Percentiles rank a stretch among this genome's conserved stretches.
phyloP scores from a whole-genome alignment of 2,888 invertebrate species.

The Drosophila bunnanda region DNA sequence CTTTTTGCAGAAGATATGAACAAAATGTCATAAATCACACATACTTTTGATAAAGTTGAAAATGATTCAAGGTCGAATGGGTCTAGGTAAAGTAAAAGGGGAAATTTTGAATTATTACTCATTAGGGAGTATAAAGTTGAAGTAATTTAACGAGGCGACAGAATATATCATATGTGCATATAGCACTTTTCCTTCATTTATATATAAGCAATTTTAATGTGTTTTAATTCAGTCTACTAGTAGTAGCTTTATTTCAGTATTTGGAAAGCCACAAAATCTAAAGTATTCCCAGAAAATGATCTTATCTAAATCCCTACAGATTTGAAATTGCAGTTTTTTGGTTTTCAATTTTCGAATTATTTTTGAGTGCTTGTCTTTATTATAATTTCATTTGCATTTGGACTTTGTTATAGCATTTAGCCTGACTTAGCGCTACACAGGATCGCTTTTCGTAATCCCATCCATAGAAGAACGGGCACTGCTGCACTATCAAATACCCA shows the following conservation, averaged over 20 bases:
- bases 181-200: not conserved
- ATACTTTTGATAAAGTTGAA: constrained; percentile 18
- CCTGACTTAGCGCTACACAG: constrained; percentile 66
- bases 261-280: not conserved
- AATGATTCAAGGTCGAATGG: constrained; percentile 16
- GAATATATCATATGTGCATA: no score
- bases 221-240: not conserved
- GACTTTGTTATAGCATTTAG: constrained; percentile 62
- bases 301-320: not conserved
- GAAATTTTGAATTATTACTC: not conserved
- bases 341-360: not conserved
- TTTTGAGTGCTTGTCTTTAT: not conserved
- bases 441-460: constrained; percentile 79
- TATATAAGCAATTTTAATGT: not conserved
- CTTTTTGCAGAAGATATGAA: constrained; percentile 25
- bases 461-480: constrained; percentile 81
- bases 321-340: not conserved
- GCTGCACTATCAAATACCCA: constrained; percentile 81
- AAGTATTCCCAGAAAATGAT: not conserved
- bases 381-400: constrained; percentile 18
- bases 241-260: not conserved
- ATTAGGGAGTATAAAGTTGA: not conserved
- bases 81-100: not conserved
- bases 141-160: no score
- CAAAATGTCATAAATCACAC: constrained; percentile 24